Base-by-base conservation (phyloP, 2,113 vertebrate species). In the Desmodus rotundus region DNA sequence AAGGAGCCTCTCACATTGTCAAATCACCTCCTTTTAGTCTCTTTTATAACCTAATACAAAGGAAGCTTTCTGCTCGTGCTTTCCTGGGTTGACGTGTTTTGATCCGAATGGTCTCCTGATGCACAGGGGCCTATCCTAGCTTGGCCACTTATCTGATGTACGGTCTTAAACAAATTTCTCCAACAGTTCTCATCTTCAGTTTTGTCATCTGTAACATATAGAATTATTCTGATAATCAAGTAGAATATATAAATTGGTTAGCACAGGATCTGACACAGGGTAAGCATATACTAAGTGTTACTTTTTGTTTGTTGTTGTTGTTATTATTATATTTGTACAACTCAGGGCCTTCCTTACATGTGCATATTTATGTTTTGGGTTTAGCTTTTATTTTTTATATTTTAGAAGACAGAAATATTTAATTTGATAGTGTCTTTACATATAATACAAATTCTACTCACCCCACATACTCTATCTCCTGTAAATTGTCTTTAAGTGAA, bases 401-500 rank as follows among this genome's bases (percentile, higher is more conserved):
- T 96, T 93, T 91, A 70, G 58, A 24, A 65, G 56, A 58, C 33
- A 82, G 45, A 93, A 56, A 73, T 82, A 77, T 41, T 91, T 87
- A 90, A 90, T 50, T 85, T 90, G 87, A 15, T 76, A 82, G 22
- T 81, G 31, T 90, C 68, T 89, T 94, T 31, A 89, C 11, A 86
- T 72, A 67, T 38, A 83, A 94, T 76, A 70, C 8, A 74, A 50
- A 92, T 84, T 84, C 38, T 89, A 84, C 84, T 54, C 12, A 47
- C 7, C 9, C 54, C 28, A 82, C 9, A 83, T 73, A 24, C 24
- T 94, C 26, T 5, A 50, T 73, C 65, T 95, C 50, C 28, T 41
- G 24, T 54, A 88, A 74, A 74, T 68, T 81, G 36, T 93, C 72
- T 89, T 80, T 61, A 90, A 93, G 87, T 61, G 33, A 63, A 95